Base-by-base conservation (phyloP, 1,140 invertebrate species). In the Pararge aegeria region DNA sequence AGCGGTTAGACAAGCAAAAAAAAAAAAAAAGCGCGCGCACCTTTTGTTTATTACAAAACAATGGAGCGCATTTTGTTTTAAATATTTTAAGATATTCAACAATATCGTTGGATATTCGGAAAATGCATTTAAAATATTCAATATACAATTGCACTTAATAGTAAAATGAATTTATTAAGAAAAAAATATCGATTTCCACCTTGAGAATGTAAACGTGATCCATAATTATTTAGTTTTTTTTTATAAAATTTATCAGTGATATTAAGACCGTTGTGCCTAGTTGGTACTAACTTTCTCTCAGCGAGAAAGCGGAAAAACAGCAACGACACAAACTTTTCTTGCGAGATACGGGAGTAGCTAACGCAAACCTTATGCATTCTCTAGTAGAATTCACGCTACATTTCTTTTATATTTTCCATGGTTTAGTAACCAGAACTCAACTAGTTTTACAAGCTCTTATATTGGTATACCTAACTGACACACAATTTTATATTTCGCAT, bases 241-340 rank as follows among this genome's bases (percentile, higher is more conserved):
- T 4, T 44, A 12, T 1, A 21, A 9, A 15, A 12, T 46, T 10
- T 9, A 46, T 20, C 44, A 10, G 21, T 10, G 7, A 2, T 21
- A 46, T n/a, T 16, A 1, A 42, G 15, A 2, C 9, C 2, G 18
- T n/a, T 46, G 34, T 21, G 20, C 20, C 10, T 46, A 20, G 44
- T 46, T 21, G 18, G 5, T 20, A n/a, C n/a, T n/a, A 46, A 72
- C 70, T 73, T 73, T 73, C 67, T 59, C 64, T 55, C 51, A 48
- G 44, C 62, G 75, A 70, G 75, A 78, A 78, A 78, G 75, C 73
- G 73, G 73, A 75, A 78, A 78, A 75, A 63, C 64, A 59, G 57
- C 64, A 50, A 51, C 53, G 46, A 50, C 48, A 58, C 53, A 49
- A 42, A 42, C 15, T 42, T 61, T 61, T 61, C 59, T 51, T 50